A percentile compares a stretch with the other conserved stretches of the same genome.
These are phyloP conservation scores for Peribatodes rhomboidaria DNA, from an alignment of 2,888 invertebrate species.

Conservation along the genomic window DNA sequence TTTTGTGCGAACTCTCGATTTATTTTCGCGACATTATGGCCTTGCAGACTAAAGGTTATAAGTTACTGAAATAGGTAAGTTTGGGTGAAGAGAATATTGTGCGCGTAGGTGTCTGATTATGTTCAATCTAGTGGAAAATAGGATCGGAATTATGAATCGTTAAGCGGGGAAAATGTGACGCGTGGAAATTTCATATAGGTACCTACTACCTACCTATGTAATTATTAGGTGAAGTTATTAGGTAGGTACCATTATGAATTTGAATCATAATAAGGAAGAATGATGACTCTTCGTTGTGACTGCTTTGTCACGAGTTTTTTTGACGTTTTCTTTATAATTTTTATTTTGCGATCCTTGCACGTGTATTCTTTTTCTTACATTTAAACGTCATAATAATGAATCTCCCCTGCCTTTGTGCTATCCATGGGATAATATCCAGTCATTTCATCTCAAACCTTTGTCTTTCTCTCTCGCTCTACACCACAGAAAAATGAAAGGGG, in stretches of 20 bases:
- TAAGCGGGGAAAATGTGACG: conserved; percentile 18
- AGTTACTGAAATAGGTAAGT: neutral
- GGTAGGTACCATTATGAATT: neutral
- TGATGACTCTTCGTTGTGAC: no score
- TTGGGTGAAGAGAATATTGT: conserved; percentile 5
- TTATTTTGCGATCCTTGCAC: no score
- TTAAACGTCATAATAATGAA: neutral
- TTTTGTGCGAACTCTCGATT: conserved; percentile 44
- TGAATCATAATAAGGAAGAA: neutral
- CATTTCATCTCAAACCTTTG: no score
- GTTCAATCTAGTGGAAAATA: conserved; percentile 40
- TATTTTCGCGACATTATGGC: conserved; percentile 10
- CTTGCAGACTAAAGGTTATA: conserved; percentile 8
- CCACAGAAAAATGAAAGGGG: neutral
- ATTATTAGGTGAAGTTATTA: neutral
- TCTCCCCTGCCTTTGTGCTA: neutral
- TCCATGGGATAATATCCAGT: neutral
- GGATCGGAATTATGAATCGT: conserved; percentile 12
- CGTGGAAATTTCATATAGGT: conserved; percentile 18
- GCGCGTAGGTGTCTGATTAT: conserved; percentile 31
- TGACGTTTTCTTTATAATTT: no score
- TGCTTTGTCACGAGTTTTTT: neutral
- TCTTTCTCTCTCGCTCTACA: no score
- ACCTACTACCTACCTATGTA: no score
- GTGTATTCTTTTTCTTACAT: neutral